Percentiles rank a stretch among this genome's conserved stretches.
phyloP scores from a whole-genome alignment of 2,113 vertebrate species.

The Epinephelus cyanopodus region DNA sequence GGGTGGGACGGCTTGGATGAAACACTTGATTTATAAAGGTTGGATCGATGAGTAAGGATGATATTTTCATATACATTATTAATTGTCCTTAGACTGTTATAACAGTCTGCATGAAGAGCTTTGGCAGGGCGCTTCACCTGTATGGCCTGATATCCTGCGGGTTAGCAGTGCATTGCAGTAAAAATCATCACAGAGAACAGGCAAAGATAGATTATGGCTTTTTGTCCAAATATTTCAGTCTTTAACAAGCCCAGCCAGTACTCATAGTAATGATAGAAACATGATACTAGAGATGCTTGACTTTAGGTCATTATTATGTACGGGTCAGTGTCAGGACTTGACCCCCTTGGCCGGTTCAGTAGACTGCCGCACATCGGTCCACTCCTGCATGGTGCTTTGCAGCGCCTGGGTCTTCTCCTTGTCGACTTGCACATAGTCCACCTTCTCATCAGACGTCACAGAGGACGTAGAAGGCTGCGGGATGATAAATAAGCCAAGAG shows the following conservation, averaged over 20 bases:
- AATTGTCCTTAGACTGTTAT: conserved; percentile 36
- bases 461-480: conserved; percentile 96
- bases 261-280: conserved; percentile 50
- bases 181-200: conserved; percentile 57
- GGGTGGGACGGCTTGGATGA: conserved; percentile 28
- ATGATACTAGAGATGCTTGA: conserved; percentile 46
- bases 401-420: conserved; percentile 98
- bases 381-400: conserved; percentile 99
- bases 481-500: conserved; percentile 23
- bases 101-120: conserved; percentile 65
- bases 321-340: conserved; percentile 86
- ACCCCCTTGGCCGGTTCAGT: conserved; percentile 90
- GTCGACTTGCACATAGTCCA: conserved; percentile 98
- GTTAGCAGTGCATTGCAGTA: conserved; percentile 55
- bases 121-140: conserved; percentile 59
- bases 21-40: conserved; percentile 36
- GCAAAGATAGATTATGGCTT: conserved; percentile 77
- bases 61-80: conserved; percentile 50
- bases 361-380: conserved; percentile 97
- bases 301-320: conserved; percentile 20
- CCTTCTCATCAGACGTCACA: conserved; percentile 95
- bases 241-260: conserved; percentile 51
- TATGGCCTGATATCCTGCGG: conserved; percentile 67
- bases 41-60: conserved; percentile 41
- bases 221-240: conserved; percentile 58